Percentiles rank a stretch among this genome's conserved stretches.
Evolutionary conservation across 2,888 invertebrate genomes (phyloP).

Genomic region (Hoplodrina blanda): DNA sequence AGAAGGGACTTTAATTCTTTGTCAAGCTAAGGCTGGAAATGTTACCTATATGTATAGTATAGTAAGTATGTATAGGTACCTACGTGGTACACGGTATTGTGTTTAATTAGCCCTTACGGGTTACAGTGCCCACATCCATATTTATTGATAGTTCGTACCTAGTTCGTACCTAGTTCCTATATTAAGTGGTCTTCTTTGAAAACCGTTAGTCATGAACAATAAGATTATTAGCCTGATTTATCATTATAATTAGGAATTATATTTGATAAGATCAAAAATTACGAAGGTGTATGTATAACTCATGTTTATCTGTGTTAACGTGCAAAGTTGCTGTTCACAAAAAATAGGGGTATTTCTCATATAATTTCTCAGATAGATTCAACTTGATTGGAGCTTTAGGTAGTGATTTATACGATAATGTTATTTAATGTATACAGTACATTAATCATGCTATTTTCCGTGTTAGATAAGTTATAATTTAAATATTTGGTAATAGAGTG

Average conservation of each 20-base stretch:
- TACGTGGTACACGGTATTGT: no score
- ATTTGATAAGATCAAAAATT: neutral
- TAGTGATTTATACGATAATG: slow-evolving; percentile 1
- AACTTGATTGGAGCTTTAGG: neutral
- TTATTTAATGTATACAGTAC: neutral
- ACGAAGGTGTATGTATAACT: neutral
- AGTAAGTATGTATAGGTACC: no score
- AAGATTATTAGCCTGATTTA: neutral
- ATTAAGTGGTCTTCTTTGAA: neutral
- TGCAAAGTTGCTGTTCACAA: neutral
- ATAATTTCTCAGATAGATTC: neutral
- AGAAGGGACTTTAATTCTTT: neutral
- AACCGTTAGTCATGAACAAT: neutral
- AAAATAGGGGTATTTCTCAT: neutral
- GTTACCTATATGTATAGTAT: neutral
- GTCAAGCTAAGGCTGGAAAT: neutral
- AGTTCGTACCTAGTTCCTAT: no score
- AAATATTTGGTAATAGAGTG: neutral
- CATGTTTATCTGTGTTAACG: neutral
- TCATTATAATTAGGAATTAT: neutral
- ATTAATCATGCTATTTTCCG: slow-evolving; percentile 4
- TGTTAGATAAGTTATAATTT: neutral
- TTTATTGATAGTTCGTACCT: no score
- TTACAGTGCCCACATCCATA: no score
- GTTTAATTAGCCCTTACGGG: no score